Conservation (phyloP, 2,113 vertebrate species). For the Heterocephalus glaber region DNA sequence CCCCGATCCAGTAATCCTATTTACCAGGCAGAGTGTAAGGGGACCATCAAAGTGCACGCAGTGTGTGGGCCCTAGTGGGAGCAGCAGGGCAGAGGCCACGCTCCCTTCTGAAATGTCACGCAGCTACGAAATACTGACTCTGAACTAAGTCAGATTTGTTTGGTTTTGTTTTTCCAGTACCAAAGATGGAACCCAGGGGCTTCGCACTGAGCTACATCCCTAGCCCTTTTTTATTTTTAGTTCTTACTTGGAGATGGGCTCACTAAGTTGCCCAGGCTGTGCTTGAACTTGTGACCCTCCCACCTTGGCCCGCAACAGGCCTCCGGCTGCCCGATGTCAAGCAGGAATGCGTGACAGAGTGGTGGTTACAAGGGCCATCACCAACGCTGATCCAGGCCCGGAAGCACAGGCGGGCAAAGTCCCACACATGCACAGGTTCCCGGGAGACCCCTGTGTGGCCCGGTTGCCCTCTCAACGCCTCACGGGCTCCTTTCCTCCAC, state of each 20-base stretch:
- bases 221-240: neutral
- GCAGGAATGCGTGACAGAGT: neutral
- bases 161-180: neutral
- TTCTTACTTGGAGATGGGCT: neutral
- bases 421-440: fast-evolving
- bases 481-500: neutral
- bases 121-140: neutral
- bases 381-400: neutral
- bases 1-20: slow-evolving; percentile 13
- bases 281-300: neutral
- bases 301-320: neutral
- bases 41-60: neutral
- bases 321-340: neutral
- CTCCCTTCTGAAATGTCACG: neutral
- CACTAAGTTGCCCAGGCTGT: neutral
- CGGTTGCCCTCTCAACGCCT: neutral
- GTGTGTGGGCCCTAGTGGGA: neutral
- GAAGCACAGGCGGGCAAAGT: neutral
- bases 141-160: neutral
- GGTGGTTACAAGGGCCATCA: neutral
- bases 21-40: neutral
- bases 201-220: neutral
- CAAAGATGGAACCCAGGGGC: neutral
- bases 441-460: neutral
- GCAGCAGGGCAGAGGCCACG: neutral